Conservation (phyloP, 2,113 vertebrate genomes). For the Protobothrops flavoviridis region DNA sequence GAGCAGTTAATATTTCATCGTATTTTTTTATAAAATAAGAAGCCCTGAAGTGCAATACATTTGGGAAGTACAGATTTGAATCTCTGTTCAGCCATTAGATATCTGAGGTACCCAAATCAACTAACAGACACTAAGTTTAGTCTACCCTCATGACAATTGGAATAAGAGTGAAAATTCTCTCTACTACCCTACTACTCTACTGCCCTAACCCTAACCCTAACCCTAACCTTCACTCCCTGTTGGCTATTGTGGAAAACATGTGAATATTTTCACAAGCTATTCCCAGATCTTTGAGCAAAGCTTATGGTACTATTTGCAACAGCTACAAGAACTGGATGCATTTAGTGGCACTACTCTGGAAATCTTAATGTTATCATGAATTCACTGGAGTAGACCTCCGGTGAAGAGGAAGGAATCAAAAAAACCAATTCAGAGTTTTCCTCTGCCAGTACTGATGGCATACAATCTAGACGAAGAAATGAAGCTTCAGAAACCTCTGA, state of each 20-base stretch:
- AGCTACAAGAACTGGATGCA: neutral
- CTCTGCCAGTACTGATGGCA: neutral
- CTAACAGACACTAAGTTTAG: neutral
- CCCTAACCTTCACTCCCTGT: neutral
- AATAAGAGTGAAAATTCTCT: neutral
- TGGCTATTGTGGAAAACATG: neutral
- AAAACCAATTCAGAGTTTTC: neutral
- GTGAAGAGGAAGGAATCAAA: neutral
- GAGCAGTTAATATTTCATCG: neutral
- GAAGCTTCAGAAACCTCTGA: neutral
- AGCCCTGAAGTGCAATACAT: neutral
- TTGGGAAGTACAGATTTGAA: neutral
- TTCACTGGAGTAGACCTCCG: neutral
- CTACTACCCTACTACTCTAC: no score
- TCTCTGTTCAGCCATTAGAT: neutral
- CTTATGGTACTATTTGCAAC: neutral
- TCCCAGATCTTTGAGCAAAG: neutral
- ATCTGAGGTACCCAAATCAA: neutral
- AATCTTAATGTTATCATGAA: neutral
- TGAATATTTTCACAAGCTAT: neutral
- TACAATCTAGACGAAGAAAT: neutral
- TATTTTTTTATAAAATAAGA: slow-evolving; percentile 3
- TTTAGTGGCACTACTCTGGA: neutral
- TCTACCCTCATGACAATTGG: neutral
- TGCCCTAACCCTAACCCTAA: no score